Percentiles rank a stretch among this genome's conserved stretches.
Conservation (phyloP, 2,888 invertebrate species). For the Aelia acuminata region DNA sequence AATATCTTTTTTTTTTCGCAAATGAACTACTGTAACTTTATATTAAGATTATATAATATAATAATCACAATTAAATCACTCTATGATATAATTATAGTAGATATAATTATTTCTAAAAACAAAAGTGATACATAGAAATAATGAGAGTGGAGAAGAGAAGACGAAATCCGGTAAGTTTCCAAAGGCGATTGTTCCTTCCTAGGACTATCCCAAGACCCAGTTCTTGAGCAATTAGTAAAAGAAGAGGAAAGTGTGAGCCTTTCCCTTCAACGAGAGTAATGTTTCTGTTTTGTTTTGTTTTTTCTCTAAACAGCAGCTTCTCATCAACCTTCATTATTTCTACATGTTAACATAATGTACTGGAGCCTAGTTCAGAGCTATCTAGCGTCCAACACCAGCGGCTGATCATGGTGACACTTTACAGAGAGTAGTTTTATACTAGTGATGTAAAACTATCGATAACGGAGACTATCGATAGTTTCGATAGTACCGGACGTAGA, state of each 20-base stretch:
- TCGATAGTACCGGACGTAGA: no score
- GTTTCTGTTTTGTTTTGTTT: no score
- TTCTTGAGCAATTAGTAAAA: constrained; percentile 39
- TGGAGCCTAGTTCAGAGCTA: not conserved
- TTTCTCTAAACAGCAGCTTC: not conserved
- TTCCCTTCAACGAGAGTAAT: constrained; percentile 21
- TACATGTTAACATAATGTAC: not conserved
- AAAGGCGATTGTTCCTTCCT: not conserved
- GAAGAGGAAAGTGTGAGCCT: constrained; percentile 51
- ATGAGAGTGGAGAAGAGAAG: not conserved
- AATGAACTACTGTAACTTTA: no score
- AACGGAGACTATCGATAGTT: no score
- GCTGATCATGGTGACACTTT: not conserved
- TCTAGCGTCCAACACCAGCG: not conserved
- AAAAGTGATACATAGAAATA: not conserved
- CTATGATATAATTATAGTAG: no score
- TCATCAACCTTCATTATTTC: not conserved
- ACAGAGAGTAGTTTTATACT: not conserved
- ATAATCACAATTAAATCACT: no score
- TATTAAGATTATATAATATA: no score
- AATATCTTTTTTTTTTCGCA: no score
- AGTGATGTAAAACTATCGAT: no score
- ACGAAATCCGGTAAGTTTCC: constrained; percentile 39
- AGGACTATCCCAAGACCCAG: not conserved
- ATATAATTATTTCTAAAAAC: not conserved